phyloP scores from a whole-genome alignment of 2,797 vertebrate species.

The Okamejei kenojei region DNA sequence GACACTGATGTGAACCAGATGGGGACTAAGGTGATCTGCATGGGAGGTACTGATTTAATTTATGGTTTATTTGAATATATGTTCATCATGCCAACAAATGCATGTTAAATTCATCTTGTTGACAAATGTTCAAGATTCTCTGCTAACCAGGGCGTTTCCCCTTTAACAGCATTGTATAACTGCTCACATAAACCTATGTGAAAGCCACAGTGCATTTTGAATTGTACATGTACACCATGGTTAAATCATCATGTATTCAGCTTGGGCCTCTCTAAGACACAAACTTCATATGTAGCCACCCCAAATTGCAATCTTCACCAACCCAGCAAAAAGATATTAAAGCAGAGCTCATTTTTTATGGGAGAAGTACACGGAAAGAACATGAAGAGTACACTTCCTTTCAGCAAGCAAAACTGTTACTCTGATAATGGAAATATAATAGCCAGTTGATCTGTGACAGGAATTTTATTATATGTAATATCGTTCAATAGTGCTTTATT shows the following conservation, averaged over 20 bases:
- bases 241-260: background rate
- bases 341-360: background rate
- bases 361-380: background rate
- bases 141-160: background rate
- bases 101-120: background rate
- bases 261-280: background rate
- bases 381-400: background rate
- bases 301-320: background rate
- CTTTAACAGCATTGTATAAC: no score
- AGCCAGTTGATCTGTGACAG: background rate
- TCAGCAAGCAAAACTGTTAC: background rate
- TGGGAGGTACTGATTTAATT: background rate
- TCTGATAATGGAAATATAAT: background rate
- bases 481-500: no score
- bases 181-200: no score
- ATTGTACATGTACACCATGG: background rate
- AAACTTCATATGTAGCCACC: background rate
- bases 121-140: background rate
- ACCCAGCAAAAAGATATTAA: background rate
- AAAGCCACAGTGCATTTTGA: background rate
- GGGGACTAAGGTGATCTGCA: no score
- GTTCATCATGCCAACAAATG: background rate
- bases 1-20: no score
- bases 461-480: background rate
- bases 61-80: background rate